Evolutionary conservation across 1,140 invertebrate species (phyloP).

Genomic region (Charaxes varanes): DNA sequence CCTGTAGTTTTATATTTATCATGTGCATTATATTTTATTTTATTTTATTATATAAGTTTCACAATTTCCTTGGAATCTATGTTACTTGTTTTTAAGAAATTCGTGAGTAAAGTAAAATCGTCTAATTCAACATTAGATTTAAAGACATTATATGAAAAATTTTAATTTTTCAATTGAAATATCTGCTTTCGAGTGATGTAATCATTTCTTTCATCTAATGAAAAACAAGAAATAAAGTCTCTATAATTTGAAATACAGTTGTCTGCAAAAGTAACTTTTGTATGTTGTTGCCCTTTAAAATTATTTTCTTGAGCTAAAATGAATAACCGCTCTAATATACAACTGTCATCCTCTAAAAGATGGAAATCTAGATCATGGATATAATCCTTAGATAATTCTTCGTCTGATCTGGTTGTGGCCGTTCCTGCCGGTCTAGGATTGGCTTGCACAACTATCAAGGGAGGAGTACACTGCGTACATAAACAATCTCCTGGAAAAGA

Average conservation of each 20-base stretch:
- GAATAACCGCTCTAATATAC: slow-evolving; percentile 56
- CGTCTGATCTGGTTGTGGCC: no score
- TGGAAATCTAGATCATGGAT: no score
- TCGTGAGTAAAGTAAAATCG: slow-evolving; percentile 64
- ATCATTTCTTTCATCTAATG: slow-evolving; percentile 59
- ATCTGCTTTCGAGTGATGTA: slow-evolving; percentile 55
- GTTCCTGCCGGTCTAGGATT: no score
- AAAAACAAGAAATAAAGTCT: slow-evolving; percentile 72
- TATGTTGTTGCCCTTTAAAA: slow-evolving; percentile 51
- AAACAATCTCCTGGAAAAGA: no score
- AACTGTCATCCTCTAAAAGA: no score
- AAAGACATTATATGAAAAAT: slow-evolving; percentile 76
- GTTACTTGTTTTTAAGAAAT: slow-evolving; percentile 70
- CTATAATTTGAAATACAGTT: slow-evolving; percentile 36
- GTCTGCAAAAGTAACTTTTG: slow-evolving; percentile 55
- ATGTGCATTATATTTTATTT: slow-evolving; percentile 82
- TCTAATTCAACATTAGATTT: slow-evolving; percentile 76
- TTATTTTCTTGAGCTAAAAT: slow-evolving; percentile 56
- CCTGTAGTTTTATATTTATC: slow-evolving; percentile 74
- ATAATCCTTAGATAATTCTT: no score
- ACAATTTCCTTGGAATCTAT: slow-evolving; percentile 77
- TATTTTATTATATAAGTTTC: no score
- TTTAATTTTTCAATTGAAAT: slow-evolving; percentile 52
- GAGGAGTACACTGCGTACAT: no score
- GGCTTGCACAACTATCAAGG: no score